These are phyloP conservation scores for Florisuga fusca DNA, from an alignment of 2,797 vertebrate species.

Conservation along the genomic window DNA sequence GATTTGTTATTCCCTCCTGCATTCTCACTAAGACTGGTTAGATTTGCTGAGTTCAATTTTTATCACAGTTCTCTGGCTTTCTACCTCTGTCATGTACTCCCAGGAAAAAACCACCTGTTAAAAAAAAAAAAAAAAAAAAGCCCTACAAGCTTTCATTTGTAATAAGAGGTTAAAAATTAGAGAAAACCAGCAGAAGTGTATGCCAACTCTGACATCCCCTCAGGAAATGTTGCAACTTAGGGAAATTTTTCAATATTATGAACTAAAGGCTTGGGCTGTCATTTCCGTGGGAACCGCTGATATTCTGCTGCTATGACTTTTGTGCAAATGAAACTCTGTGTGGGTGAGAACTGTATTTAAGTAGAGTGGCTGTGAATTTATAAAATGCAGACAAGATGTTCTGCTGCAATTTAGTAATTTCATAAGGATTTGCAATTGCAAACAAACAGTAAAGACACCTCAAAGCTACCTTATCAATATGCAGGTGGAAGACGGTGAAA, in stretches of 20 bases:
- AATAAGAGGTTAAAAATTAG: constrained; percentile 72
- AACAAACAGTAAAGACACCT: constrained; percentile 63
- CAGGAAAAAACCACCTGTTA: constrained; percentile 69
- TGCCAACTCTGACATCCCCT: constrained; percentile 64
- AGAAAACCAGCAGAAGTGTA: constrained; percentile 24
- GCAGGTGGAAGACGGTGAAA: constrained; percentile 30
- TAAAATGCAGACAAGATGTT: constrained; percentile 73
- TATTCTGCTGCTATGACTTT: constrained; percentile 74
- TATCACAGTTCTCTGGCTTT: constrained; percentile 68
- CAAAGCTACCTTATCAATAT: constrained; percentile 30
- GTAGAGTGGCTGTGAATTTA: constrained; percentile 67
- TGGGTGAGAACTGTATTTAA: constrained; percentile 75
- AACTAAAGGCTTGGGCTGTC: constrained; percentile 72
- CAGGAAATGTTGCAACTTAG: constrained; percentile 69
- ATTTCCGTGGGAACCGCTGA: constrained; percentile 69
- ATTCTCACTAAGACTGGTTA: constrained; percentile 65
- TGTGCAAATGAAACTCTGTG: constrained; percentile 75
- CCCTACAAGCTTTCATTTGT: constrained; percentile 71
- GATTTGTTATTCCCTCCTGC: constrained; percentile 68
- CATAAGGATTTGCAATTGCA: constrained; percentile 50
- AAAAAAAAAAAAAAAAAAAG: constrained; percentile 30
- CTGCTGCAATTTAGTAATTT: constrained; percentile 68
- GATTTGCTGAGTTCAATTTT: constrained; percentile 76
- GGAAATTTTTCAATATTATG: constrained; percentile 73
- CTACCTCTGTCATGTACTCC: constrained; percentile 63